A percentile compares a stretch with the other conserved stretches of the same genome.
Conservation (phyloP, 2,797 vertebrate species). For the Esox lucius region DNA sequence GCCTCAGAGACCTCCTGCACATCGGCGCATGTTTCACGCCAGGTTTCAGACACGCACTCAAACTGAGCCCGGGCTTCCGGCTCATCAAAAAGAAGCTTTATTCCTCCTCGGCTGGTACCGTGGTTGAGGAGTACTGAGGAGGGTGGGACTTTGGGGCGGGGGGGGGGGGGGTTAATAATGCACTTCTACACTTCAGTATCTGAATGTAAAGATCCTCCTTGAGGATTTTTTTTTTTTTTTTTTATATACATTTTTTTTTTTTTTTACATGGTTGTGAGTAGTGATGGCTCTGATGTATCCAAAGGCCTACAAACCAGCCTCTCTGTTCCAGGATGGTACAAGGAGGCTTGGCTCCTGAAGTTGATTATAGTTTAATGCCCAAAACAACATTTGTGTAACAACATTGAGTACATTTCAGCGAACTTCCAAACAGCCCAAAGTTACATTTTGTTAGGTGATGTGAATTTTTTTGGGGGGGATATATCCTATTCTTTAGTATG, state of each 20-base stretch:
- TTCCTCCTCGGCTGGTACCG: slow-evolving; percentile 81
- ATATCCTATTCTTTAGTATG: neutral
- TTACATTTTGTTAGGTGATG: neutral
- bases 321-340: slow-evolving; percentile 12
- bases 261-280: slow-evolving; percentile 40
- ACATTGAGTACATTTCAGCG: slow-evolving; percentile 29
- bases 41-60: slow-evolving; percentile 73
- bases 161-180: slow-evolving; percentile 43
- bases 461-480: slow-evolving; percentile 22
- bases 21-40: slow-evolving; percentile 80
- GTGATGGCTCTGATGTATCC: neutral
- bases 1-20: slow-evolving; percentile 81
- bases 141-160: neutral
- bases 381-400: slow-evolving; percentile 26
- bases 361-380: slow-evolving; percentile 13
- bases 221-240: slow-evolving; percentile 37
- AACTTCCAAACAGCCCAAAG: slow-evolving; percentile 3
- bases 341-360: slow-evolving; percentile 18
- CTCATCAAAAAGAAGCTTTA: slow-evolving; percentile 88
- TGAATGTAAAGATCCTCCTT: slow-evolving; percentile 57
- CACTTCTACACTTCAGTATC: slow-evolving; percentile 57
- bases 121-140: slow-evolving; percentile 78
- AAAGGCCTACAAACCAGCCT: slow-evolving; percentile 20
- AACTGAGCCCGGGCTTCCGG: slow-evolving; percentile 85
- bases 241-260: slow-evolving; percentile 34